Percentiles rank a stretch among this genome's conserved stretches.
These are phyloP conservation scores for Peromyscus melanophrys DNA, from an alignment of 2,797 vertebrate genomes.

Conservation along the genomic window DNA sequence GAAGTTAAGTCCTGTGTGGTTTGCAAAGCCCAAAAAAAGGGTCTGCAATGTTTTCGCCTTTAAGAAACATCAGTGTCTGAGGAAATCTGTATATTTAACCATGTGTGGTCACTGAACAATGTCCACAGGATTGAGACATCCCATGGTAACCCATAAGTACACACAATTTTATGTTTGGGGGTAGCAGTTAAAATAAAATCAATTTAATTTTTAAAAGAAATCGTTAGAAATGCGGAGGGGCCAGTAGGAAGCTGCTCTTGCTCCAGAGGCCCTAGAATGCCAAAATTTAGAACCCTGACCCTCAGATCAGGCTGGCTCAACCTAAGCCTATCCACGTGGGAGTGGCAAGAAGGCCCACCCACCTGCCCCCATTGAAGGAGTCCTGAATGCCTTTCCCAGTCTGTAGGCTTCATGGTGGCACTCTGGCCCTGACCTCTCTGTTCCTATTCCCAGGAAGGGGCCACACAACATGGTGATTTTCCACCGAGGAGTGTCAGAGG, in stretches of 20 bases:
- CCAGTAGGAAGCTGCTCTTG: background rate
- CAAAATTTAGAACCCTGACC: background rate
- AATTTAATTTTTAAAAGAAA: background rate
- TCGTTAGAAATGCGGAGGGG: background rate
- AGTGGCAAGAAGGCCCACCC: background rate
- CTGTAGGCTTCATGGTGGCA: background rate
- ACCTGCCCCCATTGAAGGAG: background rate
- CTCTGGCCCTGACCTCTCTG: background rate
- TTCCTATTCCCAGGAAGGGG: conserved; percentile 49
- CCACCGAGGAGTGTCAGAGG: conserved; percentile 58
- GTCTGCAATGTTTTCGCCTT: background rate
- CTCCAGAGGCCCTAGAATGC: background rate
- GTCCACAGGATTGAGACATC: background rate
- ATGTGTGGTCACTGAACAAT: background rate
- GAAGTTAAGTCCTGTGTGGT: background rate
- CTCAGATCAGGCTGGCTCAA: background rate
- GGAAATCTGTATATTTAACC: background rate
- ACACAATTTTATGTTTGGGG: background rate
- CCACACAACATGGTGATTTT: conserved; percentile 63
- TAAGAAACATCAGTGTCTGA: background rate
- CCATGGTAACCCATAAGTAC: background rate
- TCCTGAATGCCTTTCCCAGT: background rate
- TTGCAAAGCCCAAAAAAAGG: background rate
- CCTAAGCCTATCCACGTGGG: background rate
- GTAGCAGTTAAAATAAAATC: background rate